These are phyloP conservation scores for Anas flavirostris DNA, from an alignment of 2,797 vertebrate species.

Conservation along the genomic window DNA sequence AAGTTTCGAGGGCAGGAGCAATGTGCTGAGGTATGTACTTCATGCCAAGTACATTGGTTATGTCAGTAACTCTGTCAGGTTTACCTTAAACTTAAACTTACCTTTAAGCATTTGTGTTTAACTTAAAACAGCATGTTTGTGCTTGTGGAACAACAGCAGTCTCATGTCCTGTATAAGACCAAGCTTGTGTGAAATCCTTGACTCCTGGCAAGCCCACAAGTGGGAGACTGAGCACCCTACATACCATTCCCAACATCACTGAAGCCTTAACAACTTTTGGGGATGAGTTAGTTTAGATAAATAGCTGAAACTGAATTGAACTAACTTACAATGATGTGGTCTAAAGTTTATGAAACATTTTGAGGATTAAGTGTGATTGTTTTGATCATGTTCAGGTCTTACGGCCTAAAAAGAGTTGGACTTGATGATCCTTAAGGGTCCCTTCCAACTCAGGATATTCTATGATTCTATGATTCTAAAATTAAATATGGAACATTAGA, in stretches of 20 bases:
- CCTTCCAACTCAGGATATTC: too few relatives aligned
- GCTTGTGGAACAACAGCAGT: neutral
- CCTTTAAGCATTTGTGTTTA: neutral
- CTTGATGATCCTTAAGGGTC: too few relatives aligned
- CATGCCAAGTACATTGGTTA: neutral
- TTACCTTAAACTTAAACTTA: neutral
- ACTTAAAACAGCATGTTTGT: neutral
- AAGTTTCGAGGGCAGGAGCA: neutral
- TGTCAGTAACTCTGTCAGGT: neutral
- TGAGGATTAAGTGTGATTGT: neutral
- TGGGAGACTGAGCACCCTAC: neutral
- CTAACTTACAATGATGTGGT: neutral
- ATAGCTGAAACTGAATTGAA: neutral
- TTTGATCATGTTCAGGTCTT: neutral
- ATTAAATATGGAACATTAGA: neutral
- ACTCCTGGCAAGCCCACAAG: neutral
- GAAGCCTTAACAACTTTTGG: neutral
- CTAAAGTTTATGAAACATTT: neutral
- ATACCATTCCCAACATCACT: neutral
- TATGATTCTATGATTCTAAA: too few relatives aligned
- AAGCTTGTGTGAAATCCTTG: neutral
- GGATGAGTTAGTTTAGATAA: neutral
- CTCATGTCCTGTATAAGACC: accelerated
- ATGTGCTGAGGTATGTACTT: neutral
- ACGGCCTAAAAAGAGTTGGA: too few relatives aligned